Conservation (phyloP, 2,113 vertebrate genomes). For the Machaerirhynchus nigripectus region DNA sequence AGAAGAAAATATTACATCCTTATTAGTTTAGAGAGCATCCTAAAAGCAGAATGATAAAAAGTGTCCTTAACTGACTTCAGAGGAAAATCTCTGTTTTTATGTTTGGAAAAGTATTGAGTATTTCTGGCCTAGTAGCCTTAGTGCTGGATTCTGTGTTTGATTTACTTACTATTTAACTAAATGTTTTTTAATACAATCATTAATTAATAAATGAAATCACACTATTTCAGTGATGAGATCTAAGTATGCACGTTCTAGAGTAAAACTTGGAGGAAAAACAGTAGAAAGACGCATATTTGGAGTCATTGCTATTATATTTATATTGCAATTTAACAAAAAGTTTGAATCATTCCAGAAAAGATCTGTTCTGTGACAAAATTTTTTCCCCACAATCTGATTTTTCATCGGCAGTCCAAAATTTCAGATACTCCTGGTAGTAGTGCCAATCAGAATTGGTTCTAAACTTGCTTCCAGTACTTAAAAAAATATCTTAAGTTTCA, state of each 20-base stretch:
- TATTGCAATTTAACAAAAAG: not conserved
- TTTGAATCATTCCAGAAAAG: not conserved
- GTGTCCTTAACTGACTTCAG: not conserved
- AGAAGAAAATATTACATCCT: not conserved
- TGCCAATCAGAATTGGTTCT: not conserved
- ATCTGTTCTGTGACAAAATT: not conserved
- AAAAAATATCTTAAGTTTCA: not conserved
- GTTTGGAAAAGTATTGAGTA: not conserved
- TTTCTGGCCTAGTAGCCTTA: not conserved
- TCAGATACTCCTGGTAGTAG: not conserved
- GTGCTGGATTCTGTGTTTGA: not conserved
- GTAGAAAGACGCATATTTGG: not conserved
- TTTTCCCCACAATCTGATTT: not conserved
- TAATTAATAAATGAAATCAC: not conserved
- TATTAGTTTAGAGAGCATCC: not conserved
- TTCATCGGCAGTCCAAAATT: not conserved
- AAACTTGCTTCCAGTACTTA: not conserved
- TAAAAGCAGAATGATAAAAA: not conserved
- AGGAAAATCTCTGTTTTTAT: not conserved
- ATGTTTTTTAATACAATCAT: not conserved
- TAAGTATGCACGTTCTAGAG: not conserved
- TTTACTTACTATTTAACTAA: not conserved
- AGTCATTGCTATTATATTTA: not conserved
- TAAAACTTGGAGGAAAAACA: not conserved
- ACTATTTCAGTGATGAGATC: not conserved